Evolutionary conservation across 2,888 invertebrate genomes (phyloP), one percentile per base, ranked within the genome.

Genomic region (Quadroppia sp.): DNA sequence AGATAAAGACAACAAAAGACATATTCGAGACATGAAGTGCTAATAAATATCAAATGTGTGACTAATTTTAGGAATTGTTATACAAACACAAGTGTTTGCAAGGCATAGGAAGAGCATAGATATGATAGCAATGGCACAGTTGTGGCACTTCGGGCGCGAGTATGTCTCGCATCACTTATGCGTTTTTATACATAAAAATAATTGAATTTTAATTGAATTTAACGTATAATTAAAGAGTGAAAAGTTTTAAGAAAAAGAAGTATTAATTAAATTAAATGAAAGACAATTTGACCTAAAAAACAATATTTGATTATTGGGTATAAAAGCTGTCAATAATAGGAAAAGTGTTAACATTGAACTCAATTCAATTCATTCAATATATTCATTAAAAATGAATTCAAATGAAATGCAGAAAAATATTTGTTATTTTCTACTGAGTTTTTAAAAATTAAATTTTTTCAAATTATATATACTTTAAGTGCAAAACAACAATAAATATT

Each of bases 1-100:
- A 59, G 59, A 59, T 59, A 59, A 59, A 59, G 59, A 59, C 30
- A 28, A 30, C 28, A 15, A 50, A 45, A 45, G 45, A 45, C 20
- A 50, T 23, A 20, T 20, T 50, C 6, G 20, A 50, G 50, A 20
- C 28, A 15, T 28, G 30, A 30, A 59, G 17, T 4, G 23, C 53
- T 53, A 25, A 28, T 28, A 23, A 59, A 30, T 13, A 30, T 3
- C 30, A 15, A 59, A 59, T 30, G 59, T 59, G 59, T 28, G 59
- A 59, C 30, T 59, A 59, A 59, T 59, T 59, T 59, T 59, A 30
- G 59, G 2, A 13, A 7, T 11, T 15, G 15, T 45, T 45, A 45
- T 45, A 11, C 45, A 45, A 45, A 45, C 45, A 45, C 2, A 36
- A 36, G 36, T 36, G 2, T 45, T 45, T 45, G 2, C 17, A 45